Evolutionary conservation across 2,797 vertebrate species (phyloP), one percentile per base, ranked within the genome.

Genomic region (Danio aesculapii): DNA sequence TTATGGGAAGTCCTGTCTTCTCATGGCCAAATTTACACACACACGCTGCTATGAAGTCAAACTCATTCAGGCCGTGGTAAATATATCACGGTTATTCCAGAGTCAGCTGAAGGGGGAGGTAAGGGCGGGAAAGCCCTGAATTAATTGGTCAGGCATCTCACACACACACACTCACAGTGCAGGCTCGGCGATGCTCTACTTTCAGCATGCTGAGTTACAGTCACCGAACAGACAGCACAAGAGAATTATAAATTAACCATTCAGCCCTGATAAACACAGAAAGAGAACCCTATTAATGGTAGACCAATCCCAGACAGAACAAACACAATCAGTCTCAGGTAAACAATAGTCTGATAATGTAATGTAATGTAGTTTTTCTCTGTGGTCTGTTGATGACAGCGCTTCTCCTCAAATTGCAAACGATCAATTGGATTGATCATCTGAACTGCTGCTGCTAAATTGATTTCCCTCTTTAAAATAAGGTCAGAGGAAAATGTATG

Each of bases 11-110:
- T 47, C 43, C 69, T 68, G 44, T 50, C 41, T 49, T 47, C 9
- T 43, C 46, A 44, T 19, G 43, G 49, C 8, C 44, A 77, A 58
- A 85, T 70, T 83, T 75, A 84, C 64, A 78, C 50, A 43, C 30
- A 30, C 30, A 30, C 6, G 7, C 47, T 41, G 30, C 21, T 52
- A 47, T 64, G 39, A 69, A 83, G 70, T 83, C n/a, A 8, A 13
- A 75, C 52, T 81, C 58, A 73, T 81, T 78, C 49, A 49, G 47
- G 43, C 47, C 59, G 46, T 57, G 53, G n/a, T 41, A 79, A 67
- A 84, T 68, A 84, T 70, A 79, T 49, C 50, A 43, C 59, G 1
- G 10, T 44, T 78, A 58, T 62, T 81, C 46, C 46, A 14, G 14
- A 4, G 64, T 69, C 17, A 75, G 52, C 14, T 17, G 8, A 79